Percentiles rank a stretch among this genome's conserved stretches.
Evolutionary conservation across 2,888 invertebrate genomes (phyloP).

Genomic region (Scrobipalpa costella): DNA sequence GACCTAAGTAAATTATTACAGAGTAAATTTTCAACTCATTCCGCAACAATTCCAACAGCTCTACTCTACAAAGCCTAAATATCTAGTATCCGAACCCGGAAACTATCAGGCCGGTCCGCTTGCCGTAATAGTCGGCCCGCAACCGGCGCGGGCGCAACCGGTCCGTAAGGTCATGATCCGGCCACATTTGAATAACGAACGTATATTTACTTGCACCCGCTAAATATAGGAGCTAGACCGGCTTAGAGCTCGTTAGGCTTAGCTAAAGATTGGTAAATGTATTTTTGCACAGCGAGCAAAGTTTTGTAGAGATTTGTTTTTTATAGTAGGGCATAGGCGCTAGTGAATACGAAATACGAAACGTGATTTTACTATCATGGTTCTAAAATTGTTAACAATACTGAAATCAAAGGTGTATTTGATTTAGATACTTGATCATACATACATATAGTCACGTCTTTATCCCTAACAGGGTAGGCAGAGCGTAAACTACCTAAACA

Average conservation of each 20-base stretch:
- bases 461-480: no score
- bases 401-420: no score
- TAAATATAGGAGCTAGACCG: conserved; percentile 10
- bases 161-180: conserved; percentile 46
- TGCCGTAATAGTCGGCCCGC: conserved; percentile 21
- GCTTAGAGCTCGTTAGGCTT: neutral
- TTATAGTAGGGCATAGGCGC: no score
- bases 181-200: conserved; percentile 16
- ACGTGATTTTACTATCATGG: no score
- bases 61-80: neutral
- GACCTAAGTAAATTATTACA: no score
- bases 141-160: conserved; percentile 38
- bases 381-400: no score
- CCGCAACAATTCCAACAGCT: neutral
- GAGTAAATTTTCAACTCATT: neutral
- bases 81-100: conserved; percentile 8
- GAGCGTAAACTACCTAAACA: no score
- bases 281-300: neutral
- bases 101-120: conserved; percentile 7
- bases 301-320: neutral
- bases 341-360: no score
- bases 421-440: no score
- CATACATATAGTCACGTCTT: no score
- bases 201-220: conserved; percentile 19
- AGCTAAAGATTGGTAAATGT: neutral